Base-by-base conservation (phyloP, 2,113 vertebrate species). In the Mohoua ochrocephala region DNA sequence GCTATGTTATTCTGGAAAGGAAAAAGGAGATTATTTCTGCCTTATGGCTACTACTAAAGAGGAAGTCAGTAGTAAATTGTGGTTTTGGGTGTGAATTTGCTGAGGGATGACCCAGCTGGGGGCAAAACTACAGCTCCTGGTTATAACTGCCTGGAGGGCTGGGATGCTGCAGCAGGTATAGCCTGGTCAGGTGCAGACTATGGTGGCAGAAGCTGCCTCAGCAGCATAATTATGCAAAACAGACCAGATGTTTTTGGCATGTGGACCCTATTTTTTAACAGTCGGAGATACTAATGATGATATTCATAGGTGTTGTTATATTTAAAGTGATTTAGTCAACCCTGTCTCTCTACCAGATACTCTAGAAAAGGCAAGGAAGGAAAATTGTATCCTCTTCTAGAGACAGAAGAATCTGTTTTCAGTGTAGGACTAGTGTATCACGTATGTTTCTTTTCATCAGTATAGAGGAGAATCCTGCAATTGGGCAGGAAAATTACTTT, bases 351-450 rank as follows among this genome's bases (percentile, higher is more conserved):
- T 80, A 37, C 26, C 12, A 74, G 26, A 26, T 73, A 60, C 1
- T 10, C 27, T 56, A 41, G 47, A 68, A 90, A 76, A 61, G 26
- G 19, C 18, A 85, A 54, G 44, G 42, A 75, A 71, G 23, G 56
- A 75, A 60, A 83, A 60, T 4, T 11, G 5, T 27, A 45, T 63
- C 6, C 1, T 83, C 4, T 13, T 91, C 8, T 45, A 91, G 59
- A 65, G 9, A 59, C 1, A 15, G 3, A 45, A 50, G 19, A 65
- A 23, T 35, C 33, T 68, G 4, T 52, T 89, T 89, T 31, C 63
- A 31, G 17, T 7, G 5, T 45, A 74, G 59, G 50, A 31, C 7
- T 64, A 21, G 1, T 0, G 0, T 80, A 30, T 35, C 15, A 52
- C 41, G 17, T 60, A 35, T 21, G 31, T 17, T 76, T 73, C 14